Conservation (phyloP, 2,113 vertebrate genomes). For the Psettodes erumei region DNA sequence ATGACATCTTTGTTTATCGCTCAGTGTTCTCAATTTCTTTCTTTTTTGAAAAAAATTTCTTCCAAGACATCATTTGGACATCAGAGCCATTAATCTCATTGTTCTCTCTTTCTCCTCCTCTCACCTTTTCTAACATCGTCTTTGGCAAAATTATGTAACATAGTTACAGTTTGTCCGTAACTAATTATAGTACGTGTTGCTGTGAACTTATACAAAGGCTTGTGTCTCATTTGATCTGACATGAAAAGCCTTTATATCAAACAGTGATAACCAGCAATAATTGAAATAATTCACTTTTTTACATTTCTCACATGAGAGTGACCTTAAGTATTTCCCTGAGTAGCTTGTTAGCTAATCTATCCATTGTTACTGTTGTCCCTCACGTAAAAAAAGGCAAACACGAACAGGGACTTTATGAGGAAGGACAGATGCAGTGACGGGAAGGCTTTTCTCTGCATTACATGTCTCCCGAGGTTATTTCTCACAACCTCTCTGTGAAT, state of each 20-base stretch:
- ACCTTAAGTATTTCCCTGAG: not conserved
- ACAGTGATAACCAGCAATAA: too few species aligned
- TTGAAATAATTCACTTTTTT: too few species aligned
- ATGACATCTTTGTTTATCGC: conserved; percentile 76
- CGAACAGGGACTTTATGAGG: not conserved
- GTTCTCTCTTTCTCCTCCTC: conserved; percentile 34
- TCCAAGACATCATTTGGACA: conserved; percentile 60
- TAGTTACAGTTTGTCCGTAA: conserved; percentile 17
- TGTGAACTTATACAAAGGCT: not conserved
- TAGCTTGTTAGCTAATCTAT: conserved; percentile 8
- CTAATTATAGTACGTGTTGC: not conserved
- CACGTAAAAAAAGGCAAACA: conserved; percentile 11
- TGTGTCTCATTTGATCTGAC: not conserved
- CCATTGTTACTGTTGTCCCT: not conserved
- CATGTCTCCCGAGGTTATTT: not conserved
- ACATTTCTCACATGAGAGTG: not conserved
- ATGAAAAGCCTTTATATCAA: not conserved
- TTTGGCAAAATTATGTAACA: conserved; percentile 29
- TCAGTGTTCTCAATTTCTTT: conserved; percentile 52
- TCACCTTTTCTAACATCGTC: conserved; percentile 28
- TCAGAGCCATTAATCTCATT: conserved; percentile 50
- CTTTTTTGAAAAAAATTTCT: conserved; percentile 46
- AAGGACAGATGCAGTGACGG: not conserved
- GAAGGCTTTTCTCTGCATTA: not conserved
- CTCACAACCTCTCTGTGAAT: not conserved